Conservation (phyloP, 2,888 invertebrate genomes). For the Phortica okadai region DNA sequence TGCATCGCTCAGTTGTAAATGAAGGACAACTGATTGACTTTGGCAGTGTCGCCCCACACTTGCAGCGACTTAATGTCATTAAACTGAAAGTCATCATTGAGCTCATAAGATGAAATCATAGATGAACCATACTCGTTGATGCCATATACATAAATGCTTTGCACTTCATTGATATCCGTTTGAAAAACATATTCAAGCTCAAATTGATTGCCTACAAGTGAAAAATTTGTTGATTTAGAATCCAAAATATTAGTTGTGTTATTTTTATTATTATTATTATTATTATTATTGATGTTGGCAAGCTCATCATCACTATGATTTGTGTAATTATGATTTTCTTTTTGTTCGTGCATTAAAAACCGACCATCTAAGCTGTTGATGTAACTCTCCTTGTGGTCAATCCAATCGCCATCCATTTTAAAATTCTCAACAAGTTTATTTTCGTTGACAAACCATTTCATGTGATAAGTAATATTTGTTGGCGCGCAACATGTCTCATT, state of each 20-base stretch:
- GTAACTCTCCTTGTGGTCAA: constrained; percentile 59
- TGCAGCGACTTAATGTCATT: constrained; percentile 70
- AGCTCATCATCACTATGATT: constrained; percentile 18
- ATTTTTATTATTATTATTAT: not conserved
- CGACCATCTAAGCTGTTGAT: constrained; percentile 67
- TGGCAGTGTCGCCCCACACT: constrained; percentile 75
- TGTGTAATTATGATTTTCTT: not conserved
- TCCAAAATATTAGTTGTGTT: not conserved
- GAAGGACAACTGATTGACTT: constrained; percentile 70
- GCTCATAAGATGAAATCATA: constrained; percentile 56
- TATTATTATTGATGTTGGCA: constrained; percentile 42
- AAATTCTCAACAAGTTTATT: constrained; percentile 70
- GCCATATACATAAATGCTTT: constrained; percentile 67
- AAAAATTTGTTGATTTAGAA: constrained; percentile 55
- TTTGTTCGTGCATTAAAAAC: constrained; percentile 40
- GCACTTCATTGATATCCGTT: constrained; percentile 52
- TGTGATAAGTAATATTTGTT: constrained; percentile 72
- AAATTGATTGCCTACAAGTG: constrained; percentile 73
- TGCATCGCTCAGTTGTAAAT: constrained; percentile 56
- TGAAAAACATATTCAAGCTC: constrained; percentile 70
- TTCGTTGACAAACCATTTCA: constrained; percentile 65
- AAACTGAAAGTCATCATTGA: constrained; percentile 43
- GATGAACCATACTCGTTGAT: constrained; percentile 58
- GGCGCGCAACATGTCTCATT: constrained; percentile 66
- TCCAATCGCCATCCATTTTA: constrained; percentile 72